Conservation (phyloP, 2,797 vertebrate genomes). For the Phataginus tetradactyla region DNA sequence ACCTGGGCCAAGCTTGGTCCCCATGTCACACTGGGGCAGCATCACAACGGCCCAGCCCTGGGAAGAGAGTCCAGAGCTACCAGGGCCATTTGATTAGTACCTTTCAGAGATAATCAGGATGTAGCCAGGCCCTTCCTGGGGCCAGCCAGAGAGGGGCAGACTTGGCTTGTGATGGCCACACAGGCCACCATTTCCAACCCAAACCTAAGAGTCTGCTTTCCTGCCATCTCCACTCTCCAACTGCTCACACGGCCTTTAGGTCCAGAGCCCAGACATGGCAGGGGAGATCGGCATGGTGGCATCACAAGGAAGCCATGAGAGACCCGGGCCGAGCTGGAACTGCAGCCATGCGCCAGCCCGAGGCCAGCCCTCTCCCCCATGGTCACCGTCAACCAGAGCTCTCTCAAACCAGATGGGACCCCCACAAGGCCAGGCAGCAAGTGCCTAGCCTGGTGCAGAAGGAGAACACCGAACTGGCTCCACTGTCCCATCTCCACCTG, state of each 20-base stretch:
- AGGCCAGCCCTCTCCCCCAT: slow-evolving; percentile 67
- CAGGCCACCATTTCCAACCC: slow-evolving; percentile 43
- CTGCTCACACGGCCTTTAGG: slow-evolving; percentile 21
- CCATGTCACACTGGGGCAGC: slow-evolving; percentile 44
- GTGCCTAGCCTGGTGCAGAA: slow-evolving; percentile 69
- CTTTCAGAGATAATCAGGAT: slow-evolving; percentile 35
- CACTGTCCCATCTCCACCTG: slow-evolving; percentile 62
- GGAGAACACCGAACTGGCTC: slow-evolving; percentile 70
- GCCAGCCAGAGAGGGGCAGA: slow-evolving; percentile 11
- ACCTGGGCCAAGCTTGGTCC: not conserved
- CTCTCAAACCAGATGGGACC: not conserved
- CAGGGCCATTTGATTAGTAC: slow-evolving; percentile 42
- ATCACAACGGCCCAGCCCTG: slow-evolving; percentile 51
- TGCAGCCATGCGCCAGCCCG: not conserved
- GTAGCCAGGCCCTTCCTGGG: not conserved
- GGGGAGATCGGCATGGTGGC: not conserved
- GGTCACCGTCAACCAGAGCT: slow-evolving; percentile 44
- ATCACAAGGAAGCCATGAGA: slow-evolving; percentile 42
- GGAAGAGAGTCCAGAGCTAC: slow-evolving; percentile 40
- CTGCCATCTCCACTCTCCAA: not conserved
- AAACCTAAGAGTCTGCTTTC: slow-evolving; percentile 11
- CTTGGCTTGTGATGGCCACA: not conserved
- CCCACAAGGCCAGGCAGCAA: slow-evolving; percentile 45
- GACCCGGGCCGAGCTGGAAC: slow-evolving; percentile 53
- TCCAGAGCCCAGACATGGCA: slow-evolving; percentile 9